phyloP scores from a whole-genome alignment of 2,888 invertebrate genomes.

The Watsonalla cultraria region DNA sequence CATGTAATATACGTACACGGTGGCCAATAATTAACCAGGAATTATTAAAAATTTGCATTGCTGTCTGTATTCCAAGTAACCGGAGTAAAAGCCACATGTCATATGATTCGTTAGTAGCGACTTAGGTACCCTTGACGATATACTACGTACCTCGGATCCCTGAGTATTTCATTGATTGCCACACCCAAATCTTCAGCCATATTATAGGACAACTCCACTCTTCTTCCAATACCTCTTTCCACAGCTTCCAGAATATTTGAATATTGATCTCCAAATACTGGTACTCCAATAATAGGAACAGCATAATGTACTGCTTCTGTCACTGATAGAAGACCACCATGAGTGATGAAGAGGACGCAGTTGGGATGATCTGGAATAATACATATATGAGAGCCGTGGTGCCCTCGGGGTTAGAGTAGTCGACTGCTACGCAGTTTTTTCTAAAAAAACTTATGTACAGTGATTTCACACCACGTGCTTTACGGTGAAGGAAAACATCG shows the following conservation, averaged over 20 bases:
- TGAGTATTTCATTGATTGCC: conserved; percentile 32
- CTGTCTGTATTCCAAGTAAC: too few relatives aligned
- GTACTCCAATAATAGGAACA: conserved; percentile 52
- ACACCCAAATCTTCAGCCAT: conserved; percentile 29
- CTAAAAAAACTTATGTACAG: too few relatives aligned
- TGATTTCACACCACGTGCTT: too few relatives aligned
- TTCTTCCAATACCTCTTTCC: conserved; percentile 37
- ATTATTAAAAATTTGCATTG: too few relatives aligned
- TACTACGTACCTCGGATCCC: conserved; percentile 31
- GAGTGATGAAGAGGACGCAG: conserved; percentile 53
- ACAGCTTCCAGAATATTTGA: conserved; percentile 41
- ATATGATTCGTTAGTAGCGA: too few relatives aligned
- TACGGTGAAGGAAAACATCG: too few relatives aligned
- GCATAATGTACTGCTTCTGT: conserved; percentile 49
- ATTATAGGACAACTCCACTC: conserved; percentile 28
- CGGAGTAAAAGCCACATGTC: too few relatives aligned
- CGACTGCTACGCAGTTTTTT: too few relatives aligned
- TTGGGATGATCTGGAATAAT: conserved; percentile 54
- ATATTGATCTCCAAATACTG: conserved; percentile 54
- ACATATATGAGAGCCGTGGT: too few relatives aligned
- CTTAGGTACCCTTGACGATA: background rate
- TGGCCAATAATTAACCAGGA: too few relatives aligned
- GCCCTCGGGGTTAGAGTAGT: too few relatives aligned
- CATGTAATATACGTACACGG: too few relatives aligned
- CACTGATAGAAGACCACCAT: conserved; percentile 55